Conservation (phyloP, 2,888 invertebrate species). For the Zygogramma bicolorata region DNA sequence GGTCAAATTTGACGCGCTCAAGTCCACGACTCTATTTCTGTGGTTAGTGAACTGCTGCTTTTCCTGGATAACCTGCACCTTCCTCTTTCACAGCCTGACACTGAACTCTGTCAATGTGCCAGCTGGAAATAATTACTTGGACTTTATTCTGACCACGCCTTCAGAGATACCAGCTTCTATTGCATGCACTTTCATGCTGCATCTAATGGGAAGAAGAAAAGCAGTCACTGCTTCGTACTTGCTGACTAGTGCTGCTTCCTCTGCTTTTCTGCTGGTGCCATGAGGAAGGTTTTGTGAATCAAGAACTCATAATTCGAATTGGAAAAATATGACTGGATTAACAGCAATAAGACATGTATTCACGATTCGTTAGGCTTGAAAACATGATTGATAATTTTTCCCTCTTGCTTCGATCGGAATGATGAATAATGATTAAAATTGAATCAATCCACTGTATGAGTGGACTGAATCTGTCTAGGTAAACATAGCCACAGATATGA, state of each 20-base stretch:
- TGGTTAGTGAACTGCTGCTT: conserved; percentile 77
- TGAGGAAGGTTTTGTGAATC: conserved; percentile 68
- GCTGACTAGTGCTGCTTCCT: conserved; percentile 73
- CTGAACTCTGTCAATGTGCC: conserved; percentile 81
- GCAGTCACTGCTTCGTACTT: conserved; percentile 74
- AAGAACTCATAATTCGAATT: too few species aligned
- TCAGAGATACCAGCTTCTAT: conserved; percentile 83
- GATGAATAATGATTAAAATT: too few species aligned
- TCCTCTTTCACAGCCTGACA: conserved; percentile 85
- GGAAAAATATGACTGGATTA: too few species aligned
- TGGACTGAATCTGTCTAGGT: too few species aligned
- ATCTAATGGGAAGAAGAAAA: conserved; percentile 74
- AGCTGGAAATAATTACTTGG: conserved; percentile 82
- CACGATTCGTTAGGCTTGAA: too few species aligned
- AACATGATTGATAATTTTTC: too few species aligned
- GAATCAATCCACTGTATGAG: too few species aligned
- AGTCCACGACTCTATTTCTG: conserved; percentile 64
- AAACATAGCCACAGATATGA: too few species aligned
- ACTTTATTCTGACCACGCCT: conserved; percentile 77
- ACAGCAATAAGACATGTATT: too few species aligned
- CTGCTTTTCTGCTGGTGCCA: conserved; percentile 72
- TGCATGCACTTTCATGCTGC: conserved; percentile 73
- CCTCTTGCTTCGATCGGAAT: too few species aligned
- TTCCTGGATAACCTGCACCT: conserved; percentile 84
- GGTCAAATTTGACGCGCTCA: conserved; percentile 65